Evolutionary conservation across 2,113 vertebrate genomes (phyloP).

Genomic region (Budorcas taxicolor): DNA sequence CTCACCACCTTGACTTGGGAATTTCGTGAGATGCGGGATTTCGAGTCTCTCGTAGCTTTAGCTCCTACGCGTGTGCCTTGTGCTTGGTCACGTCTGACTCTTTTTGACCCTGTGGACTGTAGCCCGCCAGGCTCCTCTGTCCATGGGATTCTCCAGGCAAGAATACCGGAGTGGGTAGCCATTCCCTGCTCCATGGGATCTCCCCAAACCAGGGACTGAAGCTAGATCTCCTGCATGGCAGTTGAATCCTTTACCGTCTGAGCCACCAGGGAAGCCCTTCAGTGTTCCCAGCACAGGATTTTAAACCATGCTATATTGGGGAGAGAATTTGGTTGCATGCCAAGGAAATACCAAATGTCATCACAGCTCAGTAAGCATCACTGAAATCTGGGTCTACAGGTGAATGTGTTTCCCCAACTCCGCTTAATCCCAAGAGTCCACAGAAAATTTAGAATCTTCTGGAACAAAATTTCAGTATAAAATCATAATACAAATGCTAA

Average conservation of each 20-base stretch:
- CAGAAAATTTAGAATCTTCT: not conserved
- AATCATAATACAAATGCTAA: not conserved
- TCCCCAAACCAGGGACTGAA: not conserved
- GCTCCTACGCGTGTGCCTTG: not conserved
- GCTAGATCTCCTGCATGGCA: not conserved
- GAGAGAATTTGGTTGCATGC: not conserved
- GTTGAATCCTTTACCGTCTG: not conserved
- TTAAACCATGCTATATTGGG: rapidly evolving
- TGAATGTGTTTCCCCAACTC: not conserved
- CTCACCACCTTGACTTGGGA: not conserved
- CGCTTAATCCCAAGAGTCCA: not conserved
- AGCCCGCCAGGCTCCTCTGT: not conserved
- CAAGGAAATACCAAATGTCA: not conserved
- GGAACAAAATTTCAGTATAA: not conserved
- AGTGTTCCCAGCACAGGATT: not conserved
- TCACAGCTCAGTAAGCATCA: not conserved
- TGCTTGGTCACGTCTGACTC: not conserved
- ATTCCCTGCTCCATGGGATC: not conserved
- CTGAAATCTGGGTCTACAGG: not conserved
- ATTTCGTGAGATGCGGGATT: not conserved
- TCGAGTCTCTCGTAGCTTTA: not conserved
- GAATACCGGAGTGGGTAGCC: not conserved
- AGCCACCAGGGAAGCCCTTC: not conserved
- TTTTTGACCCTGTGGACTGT: rapidly evolving
- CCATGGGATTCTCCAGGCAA: not conserved